Base-by-base conservation (phyloP, 2,797 vertebrate species). In the Rousettus madagascariensis region DNA sequence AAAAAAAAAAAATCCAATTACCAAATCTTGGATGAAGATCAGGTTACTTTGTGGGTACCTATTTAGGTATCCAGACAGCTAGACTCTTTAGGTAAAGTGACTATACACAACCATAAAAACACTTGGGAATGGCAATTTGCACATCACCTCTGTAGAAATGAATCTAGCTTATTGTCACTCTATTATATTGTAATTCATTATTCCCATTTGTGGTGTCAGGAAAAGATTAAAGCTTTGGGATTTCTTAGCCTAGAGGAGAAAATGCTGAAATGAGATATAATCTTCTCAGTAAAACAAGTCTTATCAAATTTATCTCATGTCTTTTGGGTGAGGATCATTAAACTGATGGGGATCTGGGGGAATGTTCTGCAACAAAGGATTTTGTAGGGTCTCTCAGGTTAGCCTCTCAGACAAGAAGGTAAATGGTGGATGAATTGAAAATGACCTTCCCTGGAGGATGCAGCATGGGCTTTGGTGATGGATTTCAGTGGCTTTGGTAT, bases 301-400 rank as follows among this genome's bases (percentile, higher is more conserved):
- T 93, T 86, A 22, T 91, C 69, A 95, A 82, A 66, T 86, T 91
- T 41, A 49, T 57, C 30, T 82, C 30, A 8, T 28, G 43, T 87
- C 30, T 63, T 82, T 55, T 85, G 38, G 49, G 78, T 79, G 79
- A 90, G 57, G 61, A 24, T 90, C 82, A 82, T 88, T 94, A 90
- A 90, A 86, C n/a, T 22, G 11, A 90, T 59, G 26, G 4, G 26
- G 3, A 41, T 66, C 51, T 38, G 36, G 84, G 57, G 36, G 11
- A 46, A 43, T 26, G 36, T 49, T 63, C 49, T 79, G 43, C 59
- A 79, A 17, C 16, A 90, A 63, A 93, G 24, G 36, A 66, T 51
- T 91, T 46, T 74, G 63, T 83, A 71, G 51, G 7, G 33, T 55
- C 53, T 80, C 86, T 49, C 43, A 6, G 20, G 57, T 74, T 95